Conservation (phyloP, 2,113 vertebrate genomes). For the Chionomys nivalis region DNA sequence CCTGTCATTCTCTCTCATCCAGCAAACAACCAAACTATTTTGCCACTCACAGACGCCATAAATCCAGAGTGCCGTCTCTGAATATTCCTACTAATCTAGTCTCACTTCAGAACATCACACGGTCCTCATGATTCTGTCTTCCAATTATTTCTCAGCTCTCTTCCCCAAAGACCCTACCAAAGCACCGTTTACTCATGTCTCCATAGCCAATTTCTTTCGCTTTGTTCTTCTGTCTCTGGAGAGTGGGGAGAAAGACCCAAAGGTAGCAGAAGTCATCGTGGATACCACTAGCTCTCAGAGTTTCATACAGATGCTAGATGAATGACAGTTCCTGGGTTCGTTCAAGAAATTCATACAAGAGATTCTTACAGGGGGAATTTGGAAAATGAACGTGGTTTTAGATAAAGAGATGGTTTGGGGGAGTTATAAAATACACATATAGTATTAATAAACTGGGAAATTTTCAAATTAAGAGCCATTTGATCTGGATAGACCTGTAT, state of each 20-base stretch:
- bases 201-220: background rate
- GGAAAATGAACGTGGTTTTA: background rate
- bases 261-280: background rate
- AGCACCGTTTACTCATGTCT: background rate
- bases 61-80: background rate
- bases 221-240: background rate
- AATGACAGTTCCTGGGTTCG: background rate
- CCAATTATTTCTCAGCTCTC: background rate
- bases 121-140: background rate
- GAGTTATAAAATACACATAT: background rate
- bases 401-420: background rate
- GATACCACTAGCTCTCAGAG: background rate
- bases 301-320: background rate
- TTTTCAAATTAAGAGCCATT: background rate
- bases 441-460: background rate
- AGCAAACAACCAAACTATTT: background rate
- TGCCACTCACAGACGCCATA: background rate
- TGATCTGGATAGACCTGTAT: background rate
- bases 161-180: background rate
- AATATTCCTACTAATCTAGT: background rate
- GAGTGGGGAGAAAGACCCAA: background rate
- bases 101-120: background rate
- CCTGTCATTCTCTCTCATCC: background rate
- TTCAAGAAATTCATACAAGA: conserved; percentile 1
- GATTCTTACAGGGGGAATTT: conserved; percentile 8